Evolutionary conservation across 2,113 vertebrate species (phyloP), one percentile per base, ranked within the genome.

Genomic region (Origma solitaria): DNA sequence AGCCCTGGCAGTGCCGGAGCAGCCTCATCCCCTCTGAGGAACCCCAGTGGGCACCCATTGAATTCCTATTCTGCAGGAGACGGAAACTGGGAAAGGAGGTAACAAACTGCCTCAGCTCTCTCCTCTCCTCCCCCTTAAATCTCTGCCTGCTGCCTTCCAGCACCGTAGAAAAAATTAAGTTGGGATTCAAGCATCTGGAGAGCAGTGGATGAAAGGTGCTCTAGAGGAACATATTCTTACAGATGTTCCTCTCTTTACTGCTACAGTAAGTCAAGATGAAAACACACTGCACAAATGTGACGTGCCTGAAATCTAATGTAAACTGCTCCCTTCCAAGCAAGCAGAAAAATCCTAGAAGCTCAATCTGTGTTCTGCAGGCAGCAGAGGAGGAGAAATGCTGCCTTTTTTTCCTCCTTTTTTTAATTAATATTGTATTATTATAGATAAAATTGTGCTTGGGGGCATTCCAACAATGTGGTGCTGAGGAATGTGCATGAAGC

Each of bases 1-100:
- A 5, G 13, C 49, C 5, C 44, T 35, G 61, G 27, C 17, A 82
- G 40, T 15, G 16, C 68, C 42, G 35, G 50, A 38, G 20, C 71
- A 73, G 27, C 13, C 45, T 13, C 35, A 33, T 18, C 19, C 24
- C 13, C 33, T 16, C 33, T 18, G 42, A 60, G 24, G 18, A 66
- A 3, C 1, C 21, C 35, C 49, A 42, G 42, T 2, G 0, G 0
- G 5, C 44, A 54, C 45, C 1, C 1, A 5, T 6, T 1, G 3
- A 71, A 85, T 15, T 35, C 24, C 53, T 38, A 5, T 1, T 1
- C 15, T 30, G 3, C 13, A n/a, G 22, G 28, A 61, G 58, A 9
- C 16, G 35, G 38, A 64, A 92, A 16, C 15, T 37, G 40, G 13
- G 2, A 10, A 53, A 85, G 70, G 15, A 80, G 66, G 11, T 22